Evolutionary conservation across 2,797 vertebrate species (phyloP).

Genomic region (Nothura maculosa): DNA sequence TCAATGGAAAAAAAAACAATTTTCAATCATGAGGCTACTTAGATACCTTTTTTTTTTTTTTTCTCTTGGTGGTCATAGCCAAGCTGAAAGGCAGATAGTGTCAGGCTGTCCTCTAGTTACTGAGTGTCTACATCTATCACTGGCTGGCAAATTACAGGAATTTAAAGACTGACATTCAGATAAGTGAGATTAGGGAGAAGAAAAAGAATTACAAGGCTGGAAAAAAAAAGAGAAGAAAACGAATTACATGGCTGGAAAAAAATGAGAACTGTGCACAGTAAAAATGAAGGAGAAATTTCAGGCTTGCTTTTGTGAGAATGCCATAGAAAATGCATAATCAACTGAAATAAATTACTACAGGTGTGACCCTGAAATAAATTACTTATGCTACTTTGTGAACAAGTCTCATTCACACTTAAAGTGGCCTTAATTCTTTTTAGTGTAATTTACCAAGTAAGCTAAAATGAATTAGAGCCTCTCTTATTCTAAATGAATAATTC

Average conservation of each 20-base stretch:
- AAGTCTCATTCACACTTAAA: constrained; percentile 24
- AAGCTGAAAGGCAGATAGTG: background rate
- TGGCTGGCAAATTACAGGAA: background rate
- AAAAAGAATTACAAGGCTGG: background rate
- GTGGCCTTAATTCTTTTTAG: constrained; percentile 27
- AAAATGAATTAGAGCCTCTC: constrained; percentile 41
- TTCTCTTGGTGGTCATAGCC: background rate
- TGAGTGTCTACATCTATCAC: background rate
- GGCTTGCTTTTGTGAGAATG: background rate
- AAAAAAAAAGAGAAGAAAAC: background rate
- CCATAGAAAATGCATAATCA: background rate
- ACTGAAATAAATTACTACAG: background rate
- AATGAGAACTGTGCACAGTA: background rate
- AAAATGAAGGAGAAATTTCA: background rate
- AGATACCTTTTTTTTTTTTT: background rate
- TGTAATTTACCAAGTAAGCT: constrained; percentile 55
- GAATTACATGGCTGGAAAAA: background rate
- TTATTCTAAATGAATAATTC: constrained; percentile 58
- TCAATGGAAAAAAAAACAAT: background rate
- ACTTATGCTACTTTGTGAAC: background rate
- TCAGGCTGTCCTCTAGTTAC: background rate
- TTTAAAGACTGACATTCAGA: background rate
- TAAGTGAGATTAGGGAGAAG: background rate
- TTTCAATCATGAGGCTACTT: background rate
- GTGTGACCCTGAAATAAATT: background rate